Percentiles rank a stretch among this genome's conserved stretches.
Evolutionary conservation across 2,113 vertebrate species (phyloP).

Genomic region (Madoqua kirkii): DNA sequence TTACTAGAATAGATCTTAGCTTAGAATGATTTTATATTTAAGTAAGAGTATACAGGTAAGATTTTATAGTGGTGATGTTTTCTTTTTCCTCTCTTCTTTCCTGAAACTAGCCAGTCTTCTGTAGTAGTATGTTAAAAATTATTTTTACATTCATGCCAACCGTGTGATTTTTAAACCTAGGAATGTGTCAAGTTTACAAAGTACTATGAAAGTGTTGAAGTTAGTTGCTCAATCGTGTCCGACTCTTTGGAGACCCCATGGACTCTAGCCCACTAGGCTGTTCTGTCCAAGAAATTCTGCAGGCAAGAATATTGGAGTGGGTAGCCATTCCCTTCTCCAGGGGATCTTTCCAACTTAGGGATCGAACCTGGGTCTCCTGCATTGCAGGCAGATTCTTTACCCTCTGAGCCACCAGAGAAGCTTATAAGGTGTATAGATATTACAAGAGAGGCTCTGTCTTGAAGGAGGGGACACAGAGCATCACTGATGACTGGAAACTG

Average conservation of each 20-base stretch:
- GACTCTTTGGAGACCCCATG: not conserved
- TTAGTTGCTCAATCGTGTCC: not conserved
- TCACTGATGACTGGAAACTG: not conserved
- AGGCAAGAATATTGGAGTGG: not conserved
- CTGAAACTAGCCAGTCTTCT: not conserved
- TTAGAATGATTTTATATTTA: constrained; percentile 10
- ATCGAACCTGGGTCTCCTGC: not conserved
- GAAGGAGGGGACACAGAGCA: not conserved
- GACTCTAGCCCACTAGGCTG: not conserved
- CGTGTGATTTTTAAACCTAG: not conserved
- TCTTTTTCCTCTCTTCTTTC: not conserved
- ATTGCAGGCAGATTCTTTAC: not conserved
- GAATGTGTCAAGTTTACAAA: not conserved
- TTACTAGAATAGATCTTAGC: not conserved
- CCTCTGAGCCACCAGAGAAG: not conserved
- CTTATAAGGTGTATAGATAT: not conserved
- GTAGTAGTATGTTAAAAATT: not conserved
- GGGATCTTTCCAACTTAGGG: not conserved
- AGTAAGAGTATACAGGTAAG: not conserved
- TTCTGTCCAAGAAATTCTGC: not conserved
- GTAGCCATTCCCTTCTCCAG: not conserved
- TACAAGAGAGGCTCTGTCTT: not conserved
- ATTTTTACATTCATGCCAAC: not conserved
- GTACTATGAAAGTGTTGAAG: not conserved
- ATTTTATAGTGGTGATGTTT: not conserved